phyloP scores from a whole-genome alignment of 2,113 vertebrate genomes.

The Centropus unirufus region DNA sequence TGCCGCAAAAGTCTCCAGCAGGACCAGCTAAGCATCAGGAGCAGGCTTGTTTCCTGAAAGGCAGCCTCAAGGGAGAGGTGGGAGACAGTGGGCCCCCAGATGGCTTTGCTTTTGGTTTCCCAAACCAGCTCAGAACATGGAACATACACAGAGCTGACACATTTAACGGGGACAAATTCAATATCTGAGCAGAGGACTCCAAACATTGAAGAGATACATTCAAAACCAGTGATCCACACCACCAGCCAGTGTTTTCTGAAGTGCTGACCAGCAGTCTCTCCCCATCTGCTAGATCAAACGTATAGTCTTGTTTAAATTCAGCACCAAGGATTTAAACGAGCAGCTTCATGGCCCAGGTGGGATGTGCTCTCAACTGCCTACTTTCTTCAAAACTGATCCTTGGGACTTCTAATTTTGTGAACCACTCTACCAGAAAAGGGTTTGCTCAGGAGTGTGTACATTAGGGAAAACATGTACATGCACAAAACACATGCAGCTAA shows the following conservation, averaged over 20 bases:
- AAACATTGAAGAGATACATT: not conserved
- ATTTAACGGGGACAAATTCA: not conserved
- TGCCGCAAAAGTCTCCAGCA: not conserved
- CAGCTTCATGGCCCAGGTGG: rapidly evolving
- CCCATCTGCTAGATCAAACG: not conserved
- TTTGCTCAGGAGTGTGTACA: not conserved
- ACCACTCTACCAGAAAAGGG: not conserved
- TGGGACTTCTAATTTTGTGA: not conserved
- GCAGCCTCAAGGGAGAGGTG: not conserved
- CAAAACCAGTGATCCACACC: not conserved
- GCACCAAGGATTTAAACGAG: not conserved
- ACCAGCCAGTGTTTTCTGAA: not conserved
- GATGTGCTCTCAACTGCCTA: not conserved
- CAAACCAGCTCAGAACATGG: not conserved
- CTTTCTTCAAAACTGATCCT: not conserved
- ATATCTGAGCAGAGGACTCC: not conserved
- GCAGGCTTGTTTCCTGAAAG: not conserved
- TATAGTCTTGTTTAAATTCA: not conserved
- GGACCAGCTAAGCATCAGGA: rapidly evolving
- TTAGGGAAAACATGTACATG: not conserved
- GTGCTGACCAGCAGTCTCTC: not conserved
- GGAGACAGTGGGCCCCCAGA: not conserved
- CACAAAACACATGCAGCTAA: not conserved
- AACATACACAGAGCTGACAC: not conserved
- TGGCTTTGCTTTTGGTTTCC: not conserved